These are phyloP conservation scores for Apis cerana DNA, from an alignment of 1,140 invertebrate species.

Conservation along the genomic window DNA sequence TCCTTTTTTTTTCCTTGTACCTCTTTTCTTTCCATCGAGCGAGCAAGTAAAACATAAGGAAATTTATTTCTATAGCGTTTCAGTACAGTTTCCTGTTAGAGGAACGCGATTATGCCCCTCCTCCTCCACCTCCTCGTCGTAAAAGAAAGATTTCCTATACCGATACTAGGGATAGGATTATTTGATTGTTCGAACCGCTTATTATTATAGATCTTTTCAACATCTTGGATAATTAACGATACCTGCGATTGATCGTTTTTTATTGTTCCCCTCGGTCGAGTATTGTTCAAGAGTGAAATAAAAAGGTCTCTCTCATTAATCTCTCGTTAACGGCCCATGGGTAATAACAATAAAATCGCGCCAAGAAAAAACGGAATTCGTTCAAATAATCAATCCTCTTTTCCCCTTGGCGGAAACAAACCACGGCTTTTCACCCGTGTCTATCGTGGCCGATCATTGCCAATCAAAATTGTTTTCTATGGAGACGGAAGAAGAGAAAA, in stretches of 20 bases:
- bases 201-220: constrained; percentile 43
- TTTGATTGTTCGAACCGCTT: constrained; percentile 43
- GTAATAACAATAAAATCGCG: constrained; percentile 22
- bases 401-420: not conserved
- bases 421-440: not conserved
- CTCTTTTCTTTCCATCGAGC: not conserved
- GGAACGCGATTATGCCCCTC: not conserved
- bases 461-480: not conserved
- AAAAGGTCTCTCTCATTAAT: constrained; percentile 19
- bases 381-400: not conserved
- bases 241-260: constrained; percentile 27
- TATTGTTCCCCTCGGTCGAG: constrained; percentile 6
- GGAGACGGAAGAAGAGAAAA: no score
- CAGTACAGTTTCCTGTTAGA: constrained; percentile 40
- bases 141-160: constrained; percentile 19
- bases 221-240: constrained; percentile 42
- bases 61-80: constrained; percentile 40
- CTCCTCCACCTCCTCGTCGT: not conserved
- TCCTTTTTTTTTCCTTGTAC: not conserved
- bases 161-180: constrained; percentile 5
- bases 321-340: constrained; percentile 15
- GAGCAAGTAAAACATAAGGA: constrained; percentile 42
- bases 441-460: no score
- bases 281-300: constrained; percentile 3
- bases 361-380: not conserved